These are phyloP conservation scores for Sebastes minor DNA, from an alignment of 2,797 vertebrate genomes.

Conservation along the genomic window DNA sequence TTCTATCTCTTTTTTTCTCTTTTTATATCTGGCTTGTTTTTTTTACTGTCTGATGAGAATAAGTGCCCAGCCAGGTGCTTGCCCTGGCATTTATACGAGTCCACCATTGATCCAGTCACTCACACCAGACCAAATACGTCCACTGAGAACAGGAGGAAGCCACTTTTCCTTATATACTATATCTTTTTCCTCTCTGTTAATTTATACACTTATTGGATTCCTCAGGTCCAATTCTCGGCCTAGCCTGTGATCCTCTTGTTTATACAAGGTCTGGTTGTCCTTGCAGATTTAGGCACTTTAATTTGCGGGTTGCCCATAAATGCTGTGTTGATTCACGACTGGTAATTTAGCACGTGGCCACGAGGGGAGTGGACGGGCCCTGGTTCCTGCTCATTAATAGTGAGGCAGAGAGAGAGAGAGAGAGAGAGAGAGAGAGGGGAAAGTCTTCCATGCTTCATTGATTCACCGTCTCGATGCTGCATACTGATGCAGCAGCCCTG, in stretches of 20 bases:
- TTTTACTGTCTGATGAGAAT: constrained; percentile 52
- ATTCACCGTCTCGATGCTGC: constrained; percentile 71
- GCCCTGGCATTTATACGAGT: constrained; percentile 80
- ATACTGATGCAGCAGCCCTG: constrained; percentile 72
- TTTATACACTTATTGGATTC: constrained; percentile 51
- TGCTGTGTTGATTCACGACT: constrained; percentile 87
- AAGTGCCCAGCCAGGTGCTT: constrained; percentile 77
- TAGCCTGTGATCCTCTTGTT: constrained; percentile 53
- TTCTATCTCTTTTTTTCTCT: constrained; percentile 26
- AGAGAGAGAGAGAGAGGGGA: constrained; percentile 58
- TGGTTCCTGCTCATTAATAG: constrained; percentile 82
- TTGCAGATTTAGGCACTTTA: constrained; percentile 88
- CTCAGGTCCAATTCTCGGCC: constrained; percentile 21
- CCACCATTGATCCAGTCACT: constrained; percentile 82
- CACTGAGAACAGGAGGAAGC: constrained; percentile 34
- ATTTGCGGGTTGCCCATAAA: constrained; percentile 88
- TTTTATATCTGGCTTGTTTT: constrained; percentile 28
- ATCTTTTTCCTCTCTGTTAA: constrained; percentile 24
- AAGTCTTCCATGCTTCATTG: constrained; percentile 81
- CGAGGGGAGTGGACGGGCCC: constrained; percentile 73
- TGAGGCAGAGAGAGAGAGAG: constrained; percentile 48
- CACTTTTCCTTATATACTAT: constrained; percentile 5
- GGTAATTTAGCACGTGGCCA: constrained; percentile 81
- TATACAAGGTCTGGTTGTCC: constrained; percentile 87
- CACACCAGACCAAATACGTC: constrained; percentile 36